Base-by-base conservation (phyloP, 1,140 invertebrate genomes). In the Scaptomyza hsui region DNA sequence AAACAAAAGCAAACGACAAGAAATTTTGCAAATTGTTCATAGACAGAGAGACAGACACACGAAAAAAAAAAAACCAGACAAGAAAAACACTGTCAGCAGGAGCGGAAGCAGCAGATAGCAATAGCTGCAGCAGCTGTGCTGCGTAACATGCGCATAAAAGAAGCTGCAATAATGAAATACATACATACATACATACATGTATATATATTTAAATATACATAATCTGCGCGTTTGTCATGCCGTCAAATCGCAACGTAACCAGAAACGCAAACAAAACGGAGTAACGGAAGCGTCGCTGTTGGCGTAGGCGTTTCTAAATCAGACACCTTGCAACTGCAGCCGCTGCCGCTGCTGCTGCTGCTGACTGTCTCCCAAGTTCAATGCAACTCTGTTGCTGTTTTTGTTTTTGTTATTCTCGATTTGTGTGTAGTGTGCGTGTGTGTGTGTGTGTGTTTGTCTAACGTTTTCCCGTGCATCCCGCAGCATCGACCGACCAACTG, bases 311-410 rank as follows among this genome's bases (percentile, higher is more conserved):
- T 62, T 41, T 18, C 37, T 41, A 32, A 45, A 37, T 51, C 59
- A 44, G 52, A 67, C 80, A 82, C 79, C 80, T 83, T 83, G 78
- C 80, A 59, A 59, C 51, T 57, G 55, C 63, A 60, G 52, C 72
- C 13, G 16, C 24, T 35, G 49, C 47, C 15, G 19, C 21, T 51
- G 37, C 13, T 35, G 32, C 12, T 37, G 29, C 19, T 44, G 51
- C n/a, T 42, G 18, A 19, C n/a, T 67, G 41, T n/a, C 44, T 48
- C 24, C 18, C 41, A 64, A 56, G 51, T 65, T 55, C 42, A 63
- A 63, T 52, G 47, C 57, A 41, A 35, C 21, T 41, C 9, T 26
- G 24, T 32, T 63, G 32, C 5, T 63, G 44, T 47, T 45, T 49
- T 59, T 72, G 29, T 57, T 71, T 32, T 63, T 63, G 19, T 68